phyloP scores from a whole-genome alignment of 2,888 invertebrate species.

The Himalopsyche japonica region DNA sequence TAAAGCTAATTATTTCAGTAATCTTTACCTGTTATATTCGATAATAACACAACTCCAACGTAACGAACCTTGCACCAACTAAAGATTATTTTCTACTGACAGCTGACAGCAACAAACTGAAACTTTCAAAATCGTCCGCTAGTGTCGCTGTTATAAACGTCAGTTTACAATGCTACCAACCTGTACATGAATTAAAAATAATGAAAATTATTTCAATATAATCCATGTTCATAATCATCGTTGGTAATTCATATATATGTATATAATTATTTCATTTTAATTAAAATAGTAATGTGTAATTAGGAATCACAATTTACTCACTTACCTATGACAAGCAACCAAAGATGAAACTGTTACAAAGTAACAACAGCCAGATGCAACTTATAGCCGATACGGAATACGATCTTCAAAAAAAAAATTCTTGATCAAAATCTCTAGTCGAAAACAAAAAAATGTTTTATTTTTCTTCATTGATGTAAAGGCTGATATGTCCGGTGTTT shows the following conservation, averaged over 20 bases:
- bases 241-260: no score
- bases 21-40: slow-evolving; percentile 1
- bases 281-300: no score
- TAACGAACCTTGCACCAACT: background rate
- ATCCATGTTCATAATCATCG: background rate
- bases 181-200: background rate
- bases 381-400: background rate
- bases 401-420: background rate
- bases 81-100: slow-evolving; percentile 8
- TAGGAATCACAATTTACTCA: background rate
- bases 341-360: background rate
- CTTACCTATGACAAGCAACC: background rate
- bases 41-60: slow-evolving; percentile 4
- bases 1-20: background rate
- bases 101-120: background rate
- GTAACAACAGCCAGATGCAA: background rate
- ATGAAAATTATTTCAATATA: background rate
- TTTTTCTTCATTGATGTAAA: no score
- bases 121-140: slow-evolving; percentile 11
- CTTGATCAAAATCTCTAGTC: no score
- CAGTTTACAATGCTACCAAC: slow-evolving; percentile 29
- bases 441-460: no score
- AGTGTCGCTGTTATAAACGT: slow-evolving; percentile 29
- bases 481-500: no score
- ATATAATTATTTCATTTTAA: no score